A percentile compares a stretch with the other conserved stretches of the same genome.
These are phyloP conservation scores for Drosophila littoralis DNA, from an alignment of 1,140 invertebrate species.

Conservation along the genomic window DNA sequence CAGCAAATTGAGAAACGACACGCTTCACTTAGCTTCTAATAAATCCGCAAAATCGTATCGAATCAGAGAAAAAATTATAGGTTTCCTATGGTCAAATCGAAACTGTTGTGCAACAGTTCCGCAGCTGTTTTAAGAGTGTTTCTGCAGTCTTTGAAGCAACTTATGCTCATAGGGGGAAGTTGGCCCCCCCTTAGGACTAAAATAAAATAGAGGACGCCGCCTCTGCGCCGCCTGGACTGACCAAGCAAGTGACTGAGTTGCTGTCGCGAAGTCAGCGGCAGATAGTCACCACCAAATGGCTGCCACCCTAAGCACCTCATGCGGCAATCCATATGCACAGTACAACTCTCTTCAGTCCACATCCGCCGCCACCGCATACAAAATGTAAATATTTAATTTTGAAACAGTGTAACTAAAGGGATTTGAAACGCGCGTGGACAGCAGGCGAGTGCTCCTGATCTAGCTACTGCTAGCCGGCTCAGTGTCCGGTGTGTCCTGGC, in stretches of 20 bases:
- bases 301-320: not conserved
- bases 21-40: too few relatives aligned
- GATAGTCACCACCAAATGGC: constrained; percentile 8
- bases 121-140: too few relatives aligned
- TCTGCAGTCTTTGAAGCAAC: not conserved
- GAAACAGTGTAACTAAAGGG: constrained; percentile 82
- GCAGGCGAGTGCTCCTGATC: not conserved
- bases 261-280: constrained; percentile 3
- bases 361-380: constrained; percentile 48
- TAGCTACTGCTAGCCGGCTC: not conserved
- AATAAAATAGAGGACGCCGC: too few relatives aligned
- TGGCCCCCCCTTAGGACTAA: not conserved
- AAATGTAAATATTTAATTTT: constrained; percentile 83
- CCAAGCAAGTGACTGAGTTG: constrained; percentile 14
- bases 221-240: constrained; percentile 3
- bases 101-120: too few relatives aligned
- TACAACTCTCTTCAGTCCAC: constrained; percentile 11
- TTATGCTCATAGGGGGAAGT: too few relatives aligned
- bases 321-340: not conserved
- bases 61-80: too few relatives aligned
- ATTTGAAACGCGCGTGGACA: constrained; percentile 79
- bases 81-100: too few relatives aligned
- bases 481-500: constrained; percentile 21
- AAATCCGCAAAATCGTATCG: too few relatives aligned
- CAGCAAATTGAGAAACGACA: too few relatives aligned